Evolutionary conservation across 2,113 vertebrate species (phyloP).

Genomic region (Actinemys pallida): DNA sequence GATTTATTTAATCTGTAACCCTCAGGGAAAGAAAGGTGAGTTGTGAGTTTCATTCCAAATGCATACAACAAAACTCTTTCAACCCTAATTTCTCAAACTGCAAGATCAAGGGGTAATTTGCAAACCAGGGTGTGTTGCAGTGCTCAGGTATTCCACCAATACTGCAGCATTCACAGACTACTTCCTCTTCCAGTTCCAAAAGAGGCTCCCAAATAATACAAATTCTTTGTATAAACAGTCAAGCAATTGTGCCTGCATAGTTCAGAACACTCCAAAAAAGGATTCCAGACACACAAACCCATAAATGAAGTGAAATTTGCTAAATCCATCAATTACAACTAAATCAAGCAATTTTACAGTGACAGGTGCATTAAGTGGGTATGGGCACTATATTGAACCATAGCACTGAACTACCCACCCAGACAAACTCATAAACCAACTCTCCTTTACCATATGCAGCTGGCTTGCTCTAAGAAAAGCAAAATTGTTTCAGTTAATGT

Average conservation of each 20-base stretch:
- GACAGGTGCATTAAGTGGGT: background rate
- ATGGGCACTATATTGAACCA: background rate
- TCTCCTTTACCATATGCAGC: background rate
- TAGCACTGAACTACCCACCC: background rate
- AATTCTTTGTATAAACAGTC: background rate
- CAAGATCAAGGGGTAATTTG: constrained; percentile 27
- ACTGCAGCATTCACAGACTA: background rate
- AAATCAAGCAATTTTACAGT: background rate
- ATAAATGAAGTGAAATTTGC: background rate
- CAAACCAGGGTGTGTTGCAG: background rate
- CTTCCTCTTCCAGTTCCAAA: background rate
- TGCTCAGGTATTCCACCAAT: background rate
- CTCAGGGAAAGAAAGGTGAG: constrained; percentile 38
- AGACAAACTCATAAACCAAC: constrained; percentile 18
- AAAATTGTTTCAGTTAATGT: background rate
- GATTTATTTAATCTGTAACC: constrained; percentile 54
- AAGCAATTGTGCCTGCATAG: constrained; percentile 40
- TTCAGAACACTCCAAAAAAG: background rate
- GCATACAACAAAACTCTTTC: constrained; percentile 41
- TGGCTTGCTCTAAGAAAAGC: background rate
- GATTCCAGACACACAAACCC: background rate
- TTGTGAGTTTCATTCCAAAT: constrained; percentile 50
- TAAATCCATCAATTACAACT: background rate
- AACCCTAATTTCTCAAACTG: constrained; percentile 32
- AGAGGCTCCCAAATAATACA: background rate